Conservation (phyloP, 1,140 invertebrate species). For the Wiebesia pumilae region DNA sequence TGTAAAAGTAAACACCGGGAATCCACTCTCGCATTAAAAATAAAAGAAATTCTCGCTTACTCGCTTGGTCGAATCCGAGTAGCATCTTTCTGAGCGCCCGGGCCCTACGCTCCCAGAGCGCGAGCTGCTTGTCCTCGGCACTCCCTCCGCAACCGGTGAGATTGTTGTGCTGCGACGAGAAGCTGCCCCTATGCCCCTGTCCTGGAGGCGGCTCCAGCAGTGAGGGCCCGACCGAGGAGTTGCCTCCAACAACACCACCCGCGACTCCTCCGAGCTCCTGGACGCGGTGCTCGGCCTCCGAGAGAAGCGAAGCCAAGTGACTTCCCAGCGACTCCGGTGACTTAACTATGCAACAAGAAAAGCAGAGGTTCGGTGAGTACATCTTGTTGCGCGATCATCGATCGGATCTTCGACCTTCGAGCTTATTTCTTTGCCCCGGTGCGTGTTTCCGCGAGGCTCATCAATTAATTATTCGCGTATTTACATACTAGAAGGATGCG, state of each 20-base stretch:
- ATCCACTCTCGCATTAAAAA: neutral
- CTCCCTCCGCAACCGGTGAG: conserved; percentile 80
- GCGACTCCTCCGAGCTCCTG: conserved; percentile 81
- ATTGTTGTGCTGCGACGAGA: conserved; percentile 76
- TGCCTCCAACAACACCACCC: conserved; percentile 68
- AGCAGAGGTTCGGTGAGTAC: neutral
- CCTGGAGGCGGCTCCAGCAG: conserved; percentile 34
- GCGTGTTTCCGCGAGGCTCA: too few species aligned
- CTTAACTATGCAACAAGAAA: conserved; percentile 76
- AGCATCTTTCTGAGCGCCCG: conserved; percentile 86
- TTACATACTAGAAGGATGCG: neutral
- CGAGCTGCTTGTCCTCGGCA: conserved; percentile 88
- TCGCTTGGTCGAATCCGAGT: conserved; percentile 80
- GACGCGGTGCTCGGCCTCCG: conserved; percentile 86
- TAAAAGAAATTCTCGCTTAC: conserved; percentile 72
- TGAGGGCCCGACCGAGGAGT: conserved; percentile 61
- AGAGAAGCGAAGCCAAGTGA: conserved; percentile 83
- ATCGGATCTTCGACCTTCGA: neutral
- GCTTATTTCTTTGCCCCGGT: neutral
- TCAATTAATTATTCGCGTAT: neutral
- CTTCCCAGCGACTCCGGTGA: conserved; percentile 81
- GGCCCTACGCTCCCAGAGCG: conserved; percentile 90
- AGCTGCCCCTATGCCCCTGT: conserved; percentile 73
- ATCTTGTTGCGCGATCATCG: neutral
- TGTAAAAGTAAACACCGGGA: too few species aligned